Base-by-base conservation (phyloP, 1,140 invertebrate species). In the Gryllus bimaculatus region DNA sequence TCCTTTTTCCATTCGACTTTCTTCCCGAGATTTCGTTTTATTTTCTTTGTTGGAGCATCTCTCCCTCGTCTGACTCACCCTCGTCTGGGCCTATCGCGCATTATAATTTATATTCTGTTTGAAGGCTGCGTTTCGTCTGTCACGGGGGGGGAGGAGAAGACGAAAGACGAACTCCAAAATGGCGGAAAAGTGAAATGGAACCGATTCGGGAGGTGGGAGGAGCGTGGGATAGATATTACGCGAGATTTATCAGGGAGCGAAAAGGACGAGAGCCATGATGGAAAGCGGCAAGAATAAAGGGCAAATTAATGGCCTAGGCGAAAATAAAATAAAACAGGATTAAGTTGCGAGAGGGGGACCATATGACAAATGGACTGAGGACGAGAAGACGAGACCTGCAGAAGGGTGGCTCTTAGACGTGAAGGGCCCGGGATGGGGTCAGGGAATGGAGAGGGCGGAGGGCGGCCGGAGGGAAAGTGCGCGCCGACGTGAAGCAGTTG, bases 41-140 rank as follows among this genome's bases (percentile, higher is more conserved):
- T 66, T 66, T 66, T 66, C 54, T 66, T 66, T 66, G 54, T 66
- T 66, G 10, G 54, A 10, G 18, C 54, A 66, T 66, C 54, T 66
- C 18, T 18, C 18, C 18, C 54, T 7, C 54, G 10, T 7, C 54
- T 13, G 18, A 66, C 2, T 13, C 54, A 2, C 54, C 54, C 10
- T 18, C 54, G 18, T 18, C 54, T 18, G 54, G 10, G 54, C 10
- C 54, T 66, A 66, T 66, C 54, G 54, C 54, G 18, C 54, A 66
- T 66, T 66, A 66, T 66, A 66, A 66, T 66, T 66, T 66, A 66
- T 66, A 66, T 66, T 66, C 54, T 66, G 54, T 66, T 66, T 66
- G 54, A 66, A 66, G 54, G 54, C 18, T 10, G 54, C 10, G 54
- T 66, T 66, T 66, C 54, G 10, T 66, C 10, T 66, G 54, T 66